Evolutionary conservation across 2,888 invertebrate genomes (phyloP), one percentile per base, ranked within the genome.

Genomic region (Drosophila neonasuta): DNA sequence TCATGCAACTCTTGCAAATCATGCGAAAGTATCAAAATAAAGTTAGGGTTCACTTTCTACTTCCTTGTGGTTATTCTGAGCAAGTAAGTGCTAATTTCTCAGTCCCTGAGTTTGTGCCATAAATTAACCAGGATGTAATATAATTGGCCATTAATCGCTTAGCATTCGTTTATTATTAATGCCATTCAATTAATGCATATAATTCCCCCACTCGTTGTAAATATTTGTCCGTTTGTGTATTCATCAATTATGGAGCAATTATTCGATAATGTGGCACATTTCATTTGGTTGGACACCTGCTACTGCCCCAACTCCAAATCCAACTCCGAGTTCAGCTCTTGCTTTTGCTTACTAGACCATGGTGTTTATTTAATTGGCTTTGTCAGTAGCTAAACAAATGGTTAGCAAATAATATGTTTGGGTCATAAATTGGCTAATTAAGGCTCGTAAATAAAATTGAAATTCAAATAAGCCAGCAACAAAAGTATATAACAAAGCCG

Each of bases 361-460:
- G 11, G n/a, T 42, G 15, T 4, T 42, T 17, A 32, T 13, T 55
- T 55, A 34, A 44, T 57, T 10, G 32, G 20, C 45, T n/a, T 45
- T 45, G 24, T n/a, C 17, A 32, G 20, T 41, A 13, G 11, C 54
- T 39, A 57, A 61, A 60, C 64, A 76, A 79, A 81, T 66, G 72
- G 56, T 44, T 4, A 20, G 20, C 44, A 75, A 63, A 46, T 58
- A 45, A 71, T 48, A 42, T 29, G 17, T 46, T 59, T 51, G 49
- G 45, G 49, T 41, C 52, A 79, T 82, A 82, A 85, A 79, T 85
- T 61, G 68, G 64, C 42, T 55, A 68, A 72, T 62, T 79, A 77
- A 71, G 68, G 74, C 45, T 44, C 60, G 39, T 60, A 69, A 71
- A 61, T 71, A 71, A 68, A 66, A 69, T 50, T 68, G 41, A 46